These are phyloP conservation scores for Steinernema khuongi DNA, from an alignment of 1,140 invertebrate species.

Conservation along the genomic window DNA sequence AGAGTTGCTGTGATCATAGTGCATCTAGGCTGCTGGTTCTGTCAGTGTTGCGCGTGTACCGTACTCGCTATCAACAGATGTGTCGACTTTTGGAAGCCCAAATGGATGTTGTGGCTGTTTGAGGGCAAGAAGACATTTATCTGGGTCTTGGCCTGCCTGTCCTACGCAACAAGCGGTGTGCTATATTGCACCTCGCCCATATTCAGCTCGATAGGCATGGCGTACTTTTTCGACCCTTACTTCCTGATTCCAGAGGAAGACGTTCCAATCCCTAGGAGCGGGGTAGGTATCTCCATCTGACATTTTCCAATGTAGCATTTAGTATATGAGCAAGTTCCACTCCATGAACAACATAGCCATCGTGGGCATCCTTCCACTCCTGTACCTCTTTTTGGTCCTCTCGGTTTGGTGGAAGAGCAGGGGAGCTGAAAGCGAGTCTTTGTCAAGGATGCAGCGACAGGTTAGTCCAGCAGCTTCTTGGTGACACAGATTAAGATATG, in stretches of 20 bases:
- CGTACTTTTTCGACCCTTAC: slow-evolving; percentile 32
- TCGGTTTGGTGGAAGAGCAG: not conserved
- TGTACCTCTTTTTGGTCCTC: slow-evolving; percentile 5
- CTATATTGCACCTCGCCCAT: slow-evolving; percentile 32
- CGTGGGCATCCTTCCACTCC: slow-evolving; percentile 1
- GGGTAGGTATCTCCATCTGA: too few relatives aligned
- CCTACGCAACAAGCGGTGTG: slow-evolving; percentile 9
- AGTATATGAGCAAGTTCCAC: slow-evolving; percentile 16
- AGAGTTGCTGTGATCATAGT: not conserved
- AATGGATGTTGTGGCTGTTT: slow-evolving; percentile 36
- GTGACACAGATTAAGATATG: not conserved
- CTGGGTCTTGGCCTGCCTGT: slow-evolving; percentile 25
- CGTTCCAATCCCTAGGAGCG: not conserved
- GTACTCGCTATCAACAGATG: slow-evolving; percentile 30
- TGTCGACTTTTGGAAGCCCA: slow-evolving; percentile 23
- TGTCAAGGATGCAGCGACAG: not conserved
- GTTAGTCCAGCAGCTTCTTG: not conserved
- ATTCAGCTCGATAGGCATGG: slow-evolving; percentile 23
- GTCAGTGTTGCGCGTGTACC: slow-evolving; percentile 27
- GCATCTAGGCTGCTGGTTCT: slow-evolving; percentile 26
- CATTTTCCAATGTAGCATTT: too few relatives aligned
- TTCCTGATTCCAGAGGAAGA: not conserved
- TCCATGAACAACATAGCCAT: slow-evolving; percentile 26
- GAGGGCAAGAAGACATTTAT: slow-evolving; percentile 22
- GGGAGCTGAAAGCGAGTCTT: not conserved